A percentile compares a stretch with the other conserved stretches of the same genome.
phyloP scores from a whole-genome alignment of 2,797 vertebrate genomes.

The Dipus sagitta region DNA sequence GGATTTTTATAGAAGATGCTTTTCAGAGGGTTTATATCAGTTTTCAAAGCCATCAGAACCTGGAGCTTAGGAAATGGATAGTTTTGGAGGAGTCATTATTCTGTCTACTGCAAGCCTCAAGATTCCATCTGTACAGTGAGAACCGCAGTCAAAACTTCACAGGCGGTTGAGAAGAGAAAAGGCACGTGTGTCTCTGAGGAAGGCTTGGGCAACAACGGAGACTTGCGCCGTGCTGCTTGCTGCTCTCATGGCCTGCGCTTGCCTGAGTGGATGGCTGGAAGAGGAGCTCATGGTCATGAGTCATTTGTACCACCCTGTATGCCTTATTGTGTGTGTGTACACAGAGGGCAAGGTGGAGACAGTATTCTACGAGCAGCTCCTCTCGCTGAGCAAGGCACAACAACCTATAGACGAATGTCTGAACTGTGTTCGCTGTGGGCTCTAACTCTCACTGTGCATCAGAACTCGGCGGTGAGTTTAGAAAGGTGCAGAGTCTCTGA shows the following conservation, averaged over 20 bases:
- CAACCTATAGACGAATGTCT: neutral
- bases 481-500: neutral
- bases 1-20: conserved; percentile 16
- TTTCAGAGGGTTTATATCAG: conserved; percentile 11
- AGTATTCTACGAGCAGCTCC: neutral
- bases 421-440: neutral
- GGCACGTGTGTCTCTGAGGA: neutral
- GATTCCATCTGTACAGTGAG: conserved; percentile 1
- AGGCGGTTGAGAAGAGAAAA: neutral
- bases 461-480: neutral
- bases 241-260: neutral
- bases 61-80: neutral
- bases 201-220: neutral
- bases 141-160: neutral
- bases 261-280: neutral
- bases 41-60: conserved; percentile 33
- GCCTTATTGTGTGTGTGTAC: neutral
- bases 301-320: neutral
- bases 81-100: neutral
- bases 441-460: neutral
- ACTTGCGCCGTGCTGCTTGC: neutral
- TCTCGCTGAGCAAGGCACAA: neutral
- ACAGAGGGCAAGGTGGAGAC: no score
- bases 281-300: neutral
- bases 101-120: neutral